phyloP scores from a whole-genome alignment of 1,140 invertebrate species.

The Drosophila insularis region DNA sequence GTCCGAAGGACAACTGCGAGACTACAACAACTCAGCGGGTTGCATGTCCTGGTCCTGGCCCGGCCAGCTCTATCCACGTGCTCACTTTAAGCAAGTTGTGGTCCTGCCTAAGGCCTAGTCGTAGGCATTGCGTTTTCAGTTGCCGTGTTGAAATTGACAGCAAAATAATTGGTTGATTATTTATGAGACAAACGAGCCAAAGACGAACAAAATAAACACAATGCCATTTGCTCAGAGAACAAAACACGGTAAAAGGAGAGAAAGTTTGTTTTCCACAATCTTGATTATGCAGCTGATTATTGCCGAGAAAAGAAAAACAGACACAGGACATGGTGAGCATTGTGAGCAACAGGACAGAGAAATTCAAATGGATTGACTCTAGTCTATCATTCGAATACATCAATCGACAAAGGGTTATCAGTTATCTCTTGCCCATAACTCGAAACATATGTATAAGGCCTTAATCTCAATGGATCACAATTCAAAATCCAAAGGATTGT shows the following conservation, averaged over 20 bases:
- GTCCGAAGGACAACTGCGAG: slow-evolving; percentile 47
- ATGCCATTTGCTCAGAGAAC: neutral
- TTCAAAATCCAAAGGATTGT: no score
- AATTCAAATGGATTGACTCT: neutral
- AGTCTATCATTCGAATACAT: no score
- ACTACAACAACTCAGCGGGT: slow-evolving; percentile 63
- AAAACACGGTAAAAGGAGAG: neutral
- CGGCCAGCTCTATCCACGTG: neutral
- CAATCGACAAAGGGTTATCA: no score
- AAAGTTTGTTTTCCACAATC: slow-evolving; percentile 43
- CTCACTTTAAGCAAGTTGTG: neutral
- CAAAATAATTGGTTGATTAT: slow-evolving; percentile 82
- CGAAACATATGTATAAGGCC: no score
- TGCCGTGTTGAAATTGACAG: slow-evolving; percentile 82
- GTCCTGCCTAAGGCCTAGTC: slow-evolving; percentile 35
- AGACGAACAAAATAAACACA: slow-evolving; percentile 23
- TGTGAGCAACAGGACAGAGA: slow-evolving; percentile 8
- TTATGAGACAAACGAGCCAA: slow-evolving; percentile 71
- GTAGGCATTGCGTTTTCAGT: slow-evolving; percentile 72
- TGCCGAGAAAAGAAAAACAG: neutral
- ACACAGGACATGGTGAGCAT: neutral
- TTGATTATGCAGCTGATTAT: slow-evolving; percentile 10
- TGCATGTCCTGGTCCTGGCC: slow-evolving; percentile 53
- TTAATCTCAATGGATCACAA: no score
- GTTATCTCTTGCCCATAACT: no score